Conservation (phyloP, 2,113 vertebrate species). For the Corythornis vintsioides region DNA sequence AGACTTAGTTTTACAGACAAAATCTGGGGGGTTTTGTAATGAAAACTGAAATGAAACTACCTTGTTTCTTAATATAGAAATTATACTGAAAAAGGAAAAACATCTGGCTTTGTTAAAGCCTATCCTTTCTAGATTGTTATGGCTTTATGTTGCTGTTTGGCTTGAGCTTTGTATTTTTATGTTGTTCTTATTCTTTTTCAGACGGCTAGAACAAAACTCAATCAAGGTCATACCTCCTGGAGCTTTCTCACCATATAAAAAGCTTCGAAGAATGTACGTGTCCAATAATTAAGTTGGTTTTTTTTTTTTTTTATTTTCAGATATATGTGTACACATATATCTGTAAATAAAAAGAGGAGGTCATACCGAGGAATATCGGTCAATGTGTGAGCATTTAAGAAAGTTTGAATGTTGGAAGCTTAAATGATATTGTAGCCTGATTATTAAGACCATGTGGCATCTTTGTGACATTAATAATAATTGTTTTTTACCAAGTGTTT, state of each 20-base stretch:
- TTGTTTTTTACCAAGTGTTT: neutral
- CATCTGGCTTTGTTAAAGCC: neutral
- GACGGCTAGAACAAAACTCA: slow-evolving; percentile 97
- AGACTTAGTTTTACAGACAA: neutral
- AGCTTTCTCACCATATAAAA: slow-evolving; percentile 97
- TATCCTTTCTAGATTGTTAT: neutral
- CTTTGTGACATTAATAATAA: neutral
- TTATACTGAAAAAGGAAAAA: neutral
- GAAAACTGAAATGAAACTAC: neutral
- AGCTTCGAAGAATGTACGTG: slow-evolving; percentile 96
- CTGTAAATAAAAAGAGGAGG: neutral
- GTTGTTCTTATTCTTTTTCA: slow-evolving; percentile 67
- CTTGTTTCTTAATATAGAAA: neutral
- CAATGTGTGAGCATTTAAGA: neutral
- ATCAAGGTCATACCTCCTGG: slow-evolving; percentile 97
- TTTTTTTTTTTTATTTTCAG: neutral
- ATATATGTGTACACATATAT: neutral
- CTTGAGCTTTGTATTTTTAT: neutral
- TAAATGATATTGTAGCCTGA: neutral
- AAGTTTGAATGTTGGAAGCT: slow-evolving; percentile 24
- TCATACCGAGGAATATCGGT: neutral
- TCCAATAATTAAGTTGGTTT: slow-evolving; percentile 12
- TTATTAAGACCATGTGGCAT: neutral
- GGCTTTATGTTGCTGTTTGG: neutral
- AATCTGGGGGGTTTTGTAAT: neutral